Evolutionary conservation across 2,888 invertebrate species (phyloP), one percentile per base, ranked within the genome.

Genomic region (Phragmatobia fuliginosa): DNA sequence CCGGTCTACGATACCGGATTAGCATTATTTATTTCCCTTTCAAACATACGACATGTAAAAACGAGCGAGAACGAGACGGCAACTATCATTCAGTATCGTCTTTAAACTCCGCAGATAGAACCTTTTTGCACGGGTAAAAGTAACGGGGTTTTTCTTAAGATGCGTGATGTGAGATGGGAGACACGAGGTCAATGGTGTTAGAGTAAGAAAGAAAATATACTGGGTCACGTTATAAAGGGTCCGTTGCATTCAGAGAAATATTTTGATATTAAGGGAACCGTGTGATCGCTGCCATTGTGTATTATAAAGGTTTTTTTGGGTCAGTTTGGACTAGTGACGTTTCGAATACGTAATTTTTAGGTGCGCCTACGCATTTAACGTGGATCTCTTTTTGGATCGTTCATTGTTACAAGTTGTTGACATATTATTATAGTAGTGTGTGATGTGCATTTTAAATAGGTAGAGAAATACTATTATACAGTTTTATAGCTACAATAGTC

Each of bases 71-170:
- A 66, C 73, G 88, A 87, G 91, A 90, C 67, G 71, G 75, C 33
- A 32, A 52, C 68, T 78, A 21, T 62, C 62, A 6, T n/a, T 70
- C 62, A 71, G 70, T 52, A 64, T 66, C 78, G 82, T 72, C 77
- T 70, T 49, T 73, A 83, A 62, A 70, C 84, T 83, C 86, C 82
- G 88, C 92, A 94, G 94, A 94, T 95, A 92, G 85, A 91, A 90
- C 94, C 94, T 95, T 94, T 94, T 94, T 93, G 94, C 94, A 92
- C 89, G 84, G 92, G 94, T 94, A 95, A 95, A 95, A 95, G 95
- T 95, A 95, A 95, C 95, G 95, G 95, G 89, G 90, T 88, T 90
- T 94, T 92, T 92, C 93, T 94, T 93, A 86, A 94, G 94, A 94
- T 94, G 92, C 90, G 91, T 91, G 91, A 91, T 88, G 72, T 85